Percentiles rank a stretch among this genome's conserved stretches.
Evolutionary conservation across 2,113 vertebrate genomes (phyloP).

Genomic region (Hippoglossus stenolepis): DNA sequence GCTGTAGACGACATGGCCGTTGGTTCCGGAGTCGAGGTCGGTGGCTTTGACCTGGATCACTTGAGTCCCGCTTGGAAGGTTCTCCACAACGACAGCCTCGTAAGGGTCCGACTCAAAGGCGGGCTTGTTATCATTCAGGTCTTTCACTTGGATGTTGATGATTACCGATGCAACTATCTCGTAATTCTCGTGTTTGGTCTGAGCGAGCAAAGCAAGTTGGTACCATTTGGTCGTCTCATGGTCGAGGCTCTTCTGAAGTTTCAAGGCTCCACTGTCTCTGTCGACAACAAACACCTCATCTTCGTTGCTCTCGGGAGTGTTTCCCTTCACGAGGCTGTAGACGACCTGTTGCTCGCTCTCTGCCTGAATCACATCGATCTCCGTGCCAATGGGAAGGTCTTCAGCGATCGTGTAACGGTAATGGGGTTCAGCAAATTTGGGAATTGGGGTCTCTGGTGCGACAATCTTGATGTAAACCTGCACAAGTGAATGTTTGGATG

Average conservation of each 20-base stretch:
- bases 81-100: constrained; percentile 91
- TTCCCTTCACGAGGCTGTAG: constrained; percentile 90
- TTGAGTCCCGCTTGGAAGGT: constrained; percentile 87
- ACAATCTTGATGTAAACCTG: constrained; percentile 92
- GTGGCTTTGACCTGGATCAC: constrained; percentile 93
- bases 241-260: constrained; percentile 92
- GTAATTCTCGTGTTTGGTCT: constrained; percentile 80
- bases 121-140: constrained; percentile 93
- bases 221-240: constrained; percentile 97
- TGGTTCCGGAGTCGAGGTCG: constrained; percentile 91
- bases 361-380: constrained; percentile 89
- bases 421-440: constrained; percentile 91
- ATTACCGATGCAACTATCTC: constrained; percentile 87
- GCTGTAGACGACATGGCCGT: constrained; percentile 91
- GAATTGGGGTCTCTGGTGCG: constrained; percentile 86
- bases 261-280: constrained; percentile 88
- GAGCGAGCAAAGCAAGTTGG: constrained; percentile 89
- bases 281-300: constrained; percentile 94
- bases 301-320: constrained; percentile 92
- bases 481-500: constrained; percentile 87
- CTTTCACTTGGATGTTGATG: constrained; percentile 93
- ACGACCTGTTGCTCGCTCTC: constrained; percentile 84
- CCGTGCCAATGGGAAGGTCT: constrained; percentile 90
- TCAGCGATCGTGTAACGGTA: constrained; percentile 92
- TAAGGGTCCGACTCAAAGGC: constrained; percentile 93